These are phyloP conservation scores for Rhingia rostrata DNA, from an alignment of 2,888 invertebrate genomes.

Conservation along the genomic window DNA sequence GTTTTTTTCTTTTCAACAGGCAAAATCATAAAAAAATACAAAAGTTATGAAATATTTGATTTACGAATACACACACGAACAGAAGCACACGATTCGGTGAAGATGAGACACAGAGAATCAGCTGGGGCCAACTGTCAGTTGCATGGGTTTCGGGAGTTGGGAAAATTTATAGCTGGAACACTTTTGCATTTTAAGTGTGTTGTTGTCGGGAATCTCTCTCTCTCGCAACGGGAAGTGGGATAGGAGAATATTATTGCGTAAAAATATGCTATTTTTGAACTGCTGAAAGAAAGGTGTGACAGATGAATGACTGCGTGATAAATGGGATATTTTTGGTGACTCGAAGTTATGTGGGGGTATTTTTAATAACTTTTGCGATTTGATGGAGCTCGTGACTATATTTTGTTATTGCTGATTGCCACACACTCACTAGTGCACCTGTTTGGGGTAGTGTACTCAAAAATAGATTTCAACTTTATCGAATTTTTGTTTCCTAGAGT, in stretches of 20 bases:
- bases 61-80: constrained; percentile 20
- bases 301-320: not conserved
- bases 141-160: constrained; percentile 26
- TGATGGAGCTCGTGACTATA: not conserved
- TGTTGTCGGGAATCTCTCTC: constrained; percentile 23
- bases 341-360: too few species aligned
- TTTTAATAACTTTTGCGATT: not conserved
- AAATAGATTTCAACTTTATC: too few species aligned
- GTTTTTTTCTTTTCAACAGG: constrained; percentile 17
- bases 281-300: not conserved
- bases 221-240: not conserved
- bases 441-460: too few species aligned
- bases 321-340: not conserved
- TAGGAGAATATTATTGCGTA: constrained; percentile 8
- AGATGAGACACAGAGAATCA: constrained; percentile 47
- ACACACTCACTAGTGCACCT: not conserved
- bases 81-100: constrained; percentile 28
- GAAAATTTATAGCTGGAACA: constrained; percentile 57
- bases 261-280: not conserved
- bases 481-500: too few species aligned
- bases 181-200: constrained; percentile 59
- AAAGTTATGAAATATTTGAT: constrained; percentile 58
- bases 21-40: constrained; percentile 21
- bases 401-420: too few species aligned
- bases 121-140: constrained; percentile 41